Evolutionary conservation across 2,797 vertebrate species (phyloP).

Genomic region (Rhincodon typus): DNA sequence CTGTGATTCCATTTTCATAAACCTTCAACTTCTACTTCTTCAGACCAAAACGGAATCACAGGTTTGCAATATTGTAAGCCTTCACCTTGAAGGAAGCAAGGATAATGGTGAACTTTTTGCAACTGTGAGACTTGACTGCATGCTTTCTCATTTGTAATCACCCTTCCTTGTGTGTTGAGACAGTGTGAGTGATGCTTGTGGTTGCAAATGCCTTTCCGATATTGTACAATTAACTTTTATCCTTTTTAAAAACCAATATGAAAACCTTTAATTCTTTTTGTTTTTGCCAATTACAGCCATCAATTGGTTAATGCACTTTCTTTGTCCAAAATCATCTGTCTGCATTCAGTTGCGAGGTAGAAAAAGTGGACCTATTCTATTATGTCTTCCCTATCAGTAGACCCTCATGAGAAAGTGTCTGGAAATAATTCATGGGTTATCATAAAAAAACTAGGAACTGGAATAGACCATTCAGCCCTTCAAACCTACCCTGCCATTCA

Average conservation of each 20-base stretch:
- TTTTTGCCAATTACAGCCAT: neutral
- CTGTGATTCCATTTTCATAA: neutral
- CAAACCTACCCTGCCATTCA: too few species aligned
- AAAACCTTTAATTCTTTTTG: neutral
- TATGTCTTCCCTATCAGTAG: too few species aligned
- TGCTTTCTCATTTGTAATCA: neutral
- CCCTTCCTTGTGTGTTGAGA: neutral
- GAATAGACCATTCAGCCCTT: too few species aligned
- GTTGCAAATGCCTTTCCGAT: neutral
- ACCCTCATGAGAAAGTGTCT: too few species aligned
- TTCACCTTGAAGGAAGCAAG: neutral
- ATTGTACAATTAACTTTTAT: neutral
- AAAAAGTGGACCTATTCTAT: too few species aligned
- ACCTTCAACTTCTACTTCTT: neutral
- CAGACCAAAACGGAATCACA: neutral
- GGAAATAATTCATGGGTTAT: too few species aligned
- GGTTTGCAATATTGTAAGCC: neutral
- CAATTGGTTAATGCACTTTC: too few species aligned
- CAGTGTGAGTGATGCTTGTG: neutral
- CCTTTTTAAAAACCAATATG: neutral
- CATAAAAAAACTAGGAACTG: too few species aligned
- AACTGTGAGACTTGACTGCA: neutral
- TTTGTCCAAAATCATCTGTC: too few species aligned
- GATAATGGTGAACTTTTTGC: neutral
- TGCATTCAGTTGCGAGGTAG: too few species aligned